Base-by-base conservation (phyloP, 1,140 invertebrate species). In the Lethrus apterus region DNA sequence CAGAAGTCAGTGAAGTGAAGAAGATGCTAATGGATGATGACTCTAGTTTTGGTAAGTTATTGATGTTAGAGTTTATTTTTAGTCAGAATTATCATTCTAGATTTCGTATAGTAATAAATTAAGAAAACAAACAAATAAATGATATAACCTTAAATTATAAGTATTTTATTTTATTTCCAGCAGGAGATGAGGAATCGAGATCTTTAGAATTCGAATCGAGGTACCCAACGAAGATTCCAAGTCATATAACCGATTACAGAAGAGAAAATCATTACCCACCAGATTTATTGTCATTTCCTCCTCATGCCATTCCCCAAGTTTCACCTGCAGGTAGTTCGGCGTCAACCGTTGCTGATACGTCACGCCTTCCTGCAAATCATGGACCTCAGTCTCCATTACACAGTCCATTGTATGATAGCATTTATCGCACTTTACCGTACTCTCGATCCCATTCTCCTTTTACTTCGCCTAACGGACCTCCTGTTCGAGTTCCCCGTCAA, bases 1-100 rank as follows among this genome's bases (percentile, higher is more conserved):
- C 84, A 1, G 84, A 89, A 65, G 79, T 84, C 62, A 84, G 82
- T 13, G 84, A 87, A 63, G 71, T 84, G 17, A 87, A 86, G 59
- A 79, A 83, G 54, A 86, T 80, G 29, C 68, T 88, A 20, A 72
- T 88, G 46, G 85, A 87, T 66, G 75, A 70, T 50, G 75, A 74
- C 43, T 61, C 57, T 15, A 75, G 80, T 48, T 83, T 80, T 54
- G 79, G 83, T 84, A 71, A 80, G 79, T 77, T 46, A 17, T n/a
- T 29, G 9, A 20, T n/a, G 5, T 26, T 26, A 26, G 5, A 26
- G 24, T 26, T 26, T 26, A 26, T 7, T 26, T n/a, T n/a, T n/a
- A n/a, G n/a, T n/a, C n/a, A n/a, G n/a, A n/a, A n/a, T n/a, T n/a
- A n/a, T n/a, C n/a, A n/a, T n/a, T n/a, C n/a, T n/a, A n/a, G n/a